These are phyloP conservation scores for Poicephalus gulielmi DNA, from an alignment of 2,113 vertebrate genomes.

Conservation along the genomic window DNA sequence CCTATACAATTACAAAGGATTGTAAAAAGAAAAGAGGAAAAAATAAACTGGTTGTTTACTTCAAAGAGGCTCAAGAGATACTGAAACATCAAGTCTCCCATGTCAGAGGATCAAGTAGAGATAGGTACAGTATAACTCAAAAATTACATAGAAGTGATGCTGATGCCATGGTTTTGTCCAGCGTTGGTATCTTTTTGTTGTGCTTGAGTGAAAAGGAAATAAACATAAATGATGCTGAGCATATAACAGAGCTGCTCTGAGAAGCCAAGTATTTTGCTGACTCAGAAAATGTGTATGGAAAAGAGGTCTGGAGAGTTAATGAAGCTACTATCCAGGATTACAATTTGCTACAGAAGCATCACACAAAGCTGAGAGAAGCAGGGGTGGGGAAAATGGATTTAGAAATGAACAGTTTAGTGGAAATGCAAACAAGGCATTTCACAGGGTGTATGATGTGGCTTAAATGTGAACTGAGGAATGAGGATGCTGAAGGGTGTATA, in stretches of 20 bases:
- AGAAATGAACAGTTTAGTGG: background rate
- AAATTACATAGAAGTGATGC: background rate
- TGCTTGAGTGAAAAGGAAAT: background rate
- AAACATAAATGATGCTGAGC: background rate
- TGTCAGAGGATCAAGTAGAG: background rate
- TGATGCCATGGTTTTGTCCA: background rate
- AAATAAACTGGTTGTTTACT: background rate
- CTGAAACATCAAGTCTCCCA: background rate
- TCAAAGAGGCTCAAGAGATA: background rate
- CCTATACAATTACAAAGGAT: background rate
- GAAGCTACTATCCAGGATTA: background rate
- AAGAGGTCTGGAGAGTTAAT: background rate
- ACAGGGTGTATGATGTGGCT: rapidly evolving
- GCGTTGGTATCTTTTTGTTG: background rate
- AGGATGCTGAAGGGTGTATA: background rate
- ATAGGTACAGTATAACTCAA: background rate
- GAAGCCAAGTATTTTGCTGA: background rate
- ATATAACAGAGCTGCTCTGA: background rate
- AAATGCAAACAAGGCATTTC: background rate
- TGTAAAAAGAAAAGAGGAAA: background rate
- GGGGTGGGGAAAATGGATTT: background rate
- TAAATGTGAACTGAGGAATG: background rate
- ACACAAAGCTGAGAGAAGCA: background rate
- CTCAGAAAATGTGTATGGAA: background rate
- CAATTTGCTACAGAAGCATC: background rate